Base-by-base conservation (phyloP, 2,113 vertebrate genomes). In the Melanerpes aurifrons region DNA sequence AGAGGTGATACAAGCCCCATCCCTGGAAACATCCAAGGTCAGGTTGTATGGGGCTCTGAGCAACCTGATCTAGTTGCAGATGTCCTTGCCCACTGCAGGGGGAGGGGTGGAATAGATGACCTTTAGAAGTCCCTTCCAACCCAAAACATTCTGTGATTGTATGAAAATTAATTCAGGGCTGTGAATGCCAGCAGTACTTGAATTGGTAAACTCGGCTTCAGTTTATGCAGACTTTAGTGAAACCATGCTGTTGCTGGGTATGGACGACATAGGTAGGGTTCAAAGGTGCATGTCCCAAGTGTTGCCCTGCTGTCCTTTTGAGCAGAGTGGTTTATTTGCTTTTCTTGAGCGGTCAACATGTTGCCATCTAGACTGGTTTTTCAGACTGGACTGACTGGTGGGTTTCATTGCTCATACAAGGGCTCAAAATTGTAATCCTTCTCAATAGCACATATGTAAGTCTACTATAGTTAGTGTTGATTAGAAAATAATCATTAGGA, bases 321-420 rank as follows among this genome's bases (percentile, higher is more conserved):
- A 61, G 85, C 2, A 3, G 4, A 16, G 19, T 59, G 37, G 10
- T 47, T 85, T 50, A 17, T 28, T 19, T 80, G n/a, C n/a, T 91
- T 93, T 91, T 54, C 19, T 17, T 56, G 53, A 74, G 47, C n/a
- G 45, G 45, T 17, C 0, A 0, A 2, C 13, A 4, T 8, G 2
- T 75, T 85, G 25, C 68, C 29, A 28, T 0, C n/a, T 0, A 0
- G n/a, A 22, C 47, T 81, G 37, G 29, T 75, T 64, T 53, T 29
- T 79, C n/a, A n/a, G 35, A n/a, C 10, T 15, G 31, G 57, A 11
- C 37, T 81, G 69, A 25, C 25, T 24, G 57, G 17, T 54, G 47
- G 35, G 20, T 68, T 73, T 72, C 28, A 16, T 21, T 82, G 61
- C 45, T 68, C 4, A 9, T 59, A 12, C 66, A 78, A 91, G 45